Evolutionary conservation across 2,113 vertebrate genomes (phyloP).

Genomic region (Dromaius novaehollandiae): DNA sequence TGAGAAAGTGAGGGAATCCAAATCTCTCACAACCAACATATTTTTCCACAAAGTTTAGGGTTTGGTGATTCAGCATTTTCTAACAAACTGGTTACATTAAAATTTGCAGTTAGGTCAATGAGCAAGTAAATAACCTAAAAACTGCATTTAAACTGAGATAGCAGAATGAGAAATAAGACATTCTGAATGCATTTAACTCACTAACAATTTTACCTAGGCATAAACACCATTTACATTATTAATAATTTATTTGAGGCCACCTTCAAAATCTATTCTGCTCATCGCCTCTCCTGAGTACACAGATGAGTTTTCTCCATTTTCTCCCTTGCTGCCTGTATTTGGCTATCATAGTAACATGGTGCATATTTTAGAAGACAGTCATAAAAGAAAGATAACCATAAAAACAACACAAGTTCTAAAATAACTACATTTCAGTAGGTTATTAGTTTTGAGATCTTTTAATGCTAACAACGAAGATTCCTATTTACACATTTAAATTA

Average conservation of each 20-base stretch:
- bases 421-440: not conserved
- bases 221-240: not conserved
- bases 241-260: not conserved
- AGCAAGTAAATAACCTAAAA: not conserved
- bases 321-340: not conserved
- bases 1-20: not conserved
- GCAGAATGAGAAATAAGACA: not conserved
- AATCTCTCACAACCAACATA: not conserved
- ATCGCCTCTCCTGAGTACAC: not conserved
- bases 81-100: not conserved
- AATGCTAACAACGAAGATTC: not conserved
- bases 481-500: not conserved
- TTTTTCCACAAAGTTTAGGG: not conserved
- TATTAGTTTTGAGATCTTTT: not conserved
- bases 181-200: not conserved
- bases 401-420: not conserved
- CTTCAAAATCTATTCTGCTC: not conserved
- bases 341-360: not conserved
- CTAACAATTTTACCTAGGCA: not conserved
- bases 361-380: not conserved
- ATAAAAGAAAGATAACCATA: not conserved
- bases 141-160: not conserved
- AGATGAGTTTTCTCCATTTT: not conserved
- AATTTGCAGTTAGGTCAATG: not conserved
- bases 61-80: not conserved